Evolutionary conservation across 1,140 invertebrate genomes (phyloP), one percentile per base, ranked within the genome.

Genomic region (Drosophila navojoa): DNA sequence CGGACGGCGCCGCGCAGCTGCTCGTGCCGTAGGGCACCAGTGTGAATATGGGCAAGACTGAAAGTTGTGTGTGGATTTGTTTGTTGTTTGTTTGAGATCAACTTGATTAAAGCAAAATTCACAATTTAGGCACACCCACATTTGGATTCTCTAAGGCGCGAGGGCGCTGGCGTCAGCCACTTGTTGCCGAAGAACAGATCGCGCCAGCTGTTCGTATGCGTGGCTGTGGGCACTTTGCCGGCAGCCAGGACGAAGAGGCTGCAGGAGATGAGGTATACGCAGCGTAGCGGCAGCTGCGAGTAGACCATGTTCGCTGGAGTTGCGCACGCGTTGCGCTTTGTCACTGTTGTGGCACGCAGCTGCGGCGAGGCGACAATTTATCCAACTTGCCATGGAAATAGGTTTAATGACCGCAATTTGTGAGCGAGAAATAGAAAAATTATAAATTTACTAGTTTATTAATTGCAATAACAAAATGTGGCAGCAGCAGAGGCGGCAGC

Each of bases 31-130:
- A 96, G 55, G 94, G 95, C 6, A 96, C 95, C 71, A 96, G 93
- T 0, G 95, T 96, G 79, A 97, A 96, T 1, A 96, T 82, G 0
- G 96, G 95, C 19, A 96, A 84, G 91, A 96, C 96, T 96, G 49
- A 66, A 44, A 10, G 13, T 2, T 3, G 11, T 11, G 11, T 38
- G 4, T 22, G 19, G 19, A 22, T 29, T 29, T 29, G 4, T 29
- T 29, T 29, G 5, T 5, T 29, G 5, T 29, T 29, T 22, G 32
- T 38, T 38, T 11, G 11, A 22, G 22, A 38, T 4, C 42, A 52
- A 47, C 54, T 61, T 16, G 32, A 55, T 44, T 50, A 35, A 35
- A 7, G 5, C 29, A 16, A 52, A 45, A 45, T 29, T 22, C 19
- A 7, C 19, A 44, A 6, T 11, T 19, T 13, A 25, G 13, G 16